Conservation (phyloP, 2,888 invertebrate species). For the Pristionchus maxplancki region DNA sequence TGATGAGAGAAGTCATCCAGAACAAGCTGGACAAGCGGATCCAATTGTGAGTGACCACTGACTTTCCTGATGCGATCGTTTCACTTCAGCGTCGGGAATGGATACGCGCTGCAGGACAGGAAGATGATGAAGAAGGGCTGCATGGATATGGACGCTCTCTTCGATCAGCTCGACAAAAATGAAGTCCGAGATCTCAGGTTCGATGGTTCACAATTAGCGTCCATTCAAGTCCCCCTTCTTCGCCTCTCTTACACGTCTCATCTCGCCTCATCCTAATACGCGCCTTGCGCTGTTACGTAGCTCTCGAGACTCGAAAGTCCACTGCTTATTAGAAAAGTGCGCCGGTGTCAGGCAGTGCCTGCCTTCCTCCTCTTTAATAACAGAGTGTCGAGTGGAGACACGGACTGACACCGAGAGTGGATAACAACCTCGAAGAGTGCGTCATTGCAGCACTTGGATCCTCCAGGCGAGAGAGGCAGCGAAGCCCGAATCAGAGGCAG, state of each 20-base stretch:
- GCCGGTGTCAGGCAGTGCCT: not conserved
- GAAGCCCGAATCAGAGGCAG: not conserved
- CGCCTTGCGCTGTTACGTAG: not conserved
- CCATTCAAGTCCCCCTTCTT: constrained; percentile 3
- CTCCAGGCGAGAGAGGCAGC: constrained; percentile 4
- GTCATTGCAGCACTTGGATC: constrained; percentile 38
- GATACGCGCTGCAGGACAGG: not conserved
- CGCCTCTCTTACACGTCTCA: not conserved
- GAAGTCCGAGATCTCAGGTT: constrained; percentile 31
- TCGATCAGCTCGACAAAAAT: not conserved
- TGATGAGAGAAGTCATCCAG: constrained; percentile 23
- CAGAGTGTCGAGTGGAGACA: not conserved
- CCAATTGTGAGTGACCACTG: constrained; percentile 3
- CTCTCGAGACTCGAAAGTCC: not conserved
- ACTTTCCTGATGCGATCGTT: not conserved
- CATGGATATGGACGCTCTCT: not conserved
- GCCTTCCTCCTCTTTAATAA: not conserved
- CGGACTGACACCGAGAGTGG: not conserved
- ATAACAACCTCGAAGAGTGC: not conserved
- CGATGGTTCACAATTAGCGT: not conserved
- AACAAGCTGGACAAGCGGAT: not conserved
- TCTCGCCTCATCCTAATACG: not conserved
- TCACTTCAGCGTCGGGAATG: constrained; percentile 5
- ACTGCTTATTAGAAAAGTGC: constrained; percentile 21
- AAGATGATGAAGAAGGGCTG: constrained; percentile 10